phyloP scores from a whole-genome alignment of 2,797 vertebrate species.

The Avahi laniger region DNA sequence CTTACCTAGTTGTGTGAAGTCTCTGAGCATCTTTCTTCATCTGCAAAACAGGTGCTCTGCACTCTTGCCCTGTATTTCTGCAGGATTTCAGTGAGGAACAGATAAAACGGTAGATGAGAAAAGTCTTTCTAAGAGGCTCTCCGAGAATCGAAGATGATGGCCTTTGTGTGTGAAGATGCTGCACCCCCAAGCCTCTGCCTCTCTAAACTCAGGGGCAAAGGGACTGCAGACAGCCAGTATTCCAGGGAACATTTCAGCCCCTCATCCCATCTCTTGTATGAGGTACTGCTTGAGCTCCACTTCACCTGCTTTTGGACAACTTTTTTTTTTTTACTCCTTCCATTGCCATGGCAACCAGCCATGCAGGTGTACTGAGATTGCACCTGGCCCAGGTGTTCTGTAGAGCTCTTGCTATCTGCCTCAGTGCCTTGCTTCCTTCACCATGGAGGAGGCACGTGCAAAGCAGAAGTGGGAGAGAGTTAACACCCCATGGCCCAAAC shows the following conservation, averaged over 20 bases:
- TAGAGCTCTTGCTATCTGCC: background rate
- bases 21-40: background rate
- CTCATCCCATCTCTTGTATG: background rate
- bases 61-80: background rate
- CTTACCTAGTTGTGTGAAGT: background rate
- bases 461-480: background rate
- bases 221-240: background rate
- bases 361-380: background rate
- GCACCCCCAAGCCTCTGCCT: background rate
- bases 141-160: background rate
- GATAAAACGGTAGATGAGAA: background rate
- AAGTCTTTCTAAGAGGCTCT: background rate
- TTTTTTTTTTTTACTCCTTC: background rate
- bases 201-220: background rate
- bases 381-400: background rate
- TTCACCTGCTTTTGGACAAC: background rate
- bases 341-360: background rate
- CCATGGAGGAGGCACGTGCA: background rate
- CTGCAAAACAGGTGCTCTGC: background rate
- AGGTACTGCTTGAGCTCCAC: background rate
- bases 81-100: background rate
- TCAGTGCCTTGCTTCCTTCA: background rate
- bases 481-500: background rate
- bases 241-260: background rate
- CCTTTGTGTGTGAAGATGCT: background rate